These are phyloP conservation scores for Metridium senile DNA, from an alignment of 92 coral and sea anemone species.

Conservation along the genomic window DNA sequence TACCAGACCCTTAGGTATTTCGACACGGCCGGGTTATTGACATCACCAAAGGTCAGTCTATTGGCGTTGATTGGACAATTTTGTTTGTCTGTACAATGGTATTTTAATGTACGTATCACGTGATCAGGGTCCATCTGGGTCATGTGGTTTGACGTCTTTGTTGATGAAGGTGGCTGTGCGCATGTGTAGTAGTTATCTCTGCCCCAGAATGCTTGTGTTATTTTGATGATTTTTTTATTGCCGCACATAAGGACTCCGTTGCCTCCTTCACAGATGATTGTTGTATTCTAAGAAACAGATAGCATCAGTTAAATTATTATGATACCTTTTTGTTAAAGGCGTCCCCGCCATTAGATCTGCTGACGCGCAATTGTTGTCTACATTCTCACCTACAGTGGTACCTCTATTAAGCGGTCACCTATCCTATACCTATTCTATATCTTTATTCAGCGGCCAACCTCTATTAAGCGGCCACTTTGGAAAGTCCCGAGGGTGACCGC, in stretches of 20 bases:
- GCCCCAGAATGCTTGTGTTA: slow-evolving; percentile 90
- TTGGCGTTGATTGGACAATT: slow-evolving; percentile 66
- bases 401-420: no score
- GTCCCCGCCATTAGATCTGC: no score
- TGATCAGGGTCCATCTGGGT: slow-evolving; percentile 64
- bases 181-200: slow-evolving; percentile 80
- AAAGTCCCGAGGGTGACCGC: no score
- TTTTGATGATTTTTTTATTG: slow-evolving; percentile 65
- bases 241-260: slow-evolving; percentile 59
- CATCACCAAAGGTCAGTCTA: slow-evolving; percentile 56
- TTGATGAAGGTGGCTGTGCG: slow-evolving; percentile 57
- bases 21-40: slow-evolving; percentile 48
- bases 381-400: no score
- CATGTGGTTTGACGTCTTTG: slow-evolving; percentile 49
- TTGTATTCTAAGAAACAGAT: slow-evolving; percentile 53
- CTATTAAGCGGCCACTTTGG: no score
- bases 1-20: slow-evolving; percentile 83
- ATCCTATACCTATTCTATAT: no score
- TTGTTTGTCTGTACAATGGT: slow-evolving; percentile 64
- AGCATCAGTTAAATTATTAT: no score
- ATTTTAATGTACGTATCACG: slow-evolving; percentile 59
- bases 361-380: no score
- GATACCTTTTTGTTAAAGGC: no score
- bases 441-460: no score
- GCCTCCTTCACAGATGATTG: slow-evolving; percentile 79